Percentiles rank a stretch among this genome's conserved stretches.
phyloP scores from a whole-genome alignment of 1,140 invertebrate species.

The Uloborus diversus region DNA sequence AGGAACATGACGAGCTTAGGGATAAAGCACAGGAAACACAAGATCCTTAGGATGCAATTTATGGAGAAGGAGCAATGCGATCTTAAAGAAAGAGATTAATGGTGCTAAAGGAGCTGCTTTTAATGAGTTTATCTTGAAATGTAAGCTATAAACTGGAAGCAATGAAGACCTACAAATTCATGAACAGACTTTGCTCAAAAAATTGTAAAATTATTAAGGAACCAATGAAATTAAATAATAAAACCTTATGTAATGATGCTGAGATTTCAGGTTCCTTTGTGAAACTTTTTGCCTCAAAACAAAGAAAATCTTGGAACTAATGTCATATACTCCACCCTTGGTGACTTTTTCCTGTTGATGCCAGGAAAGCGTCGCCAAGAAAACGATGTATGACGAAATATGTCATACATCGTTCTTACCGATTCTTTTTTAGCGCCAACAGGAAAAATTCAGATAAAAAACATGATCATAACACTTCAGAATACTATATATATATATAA shows the following conservation, averaged over 20 bases:
- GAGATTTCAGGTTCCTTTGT: not conserved
- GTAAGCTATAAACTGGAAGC: constrained; percentile 9
- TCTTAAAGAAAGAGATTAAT: not conserved
- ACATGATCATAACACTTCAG: no score
- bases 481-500: no score
- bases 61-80: not conserved
- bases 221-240: constrained; percentile 2
- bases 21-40: not conserved
- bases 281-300: not conserved
- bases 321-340: no score
- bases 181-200: not conserved
- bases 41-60: not conserved
- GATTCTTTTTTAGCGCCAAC: no score
- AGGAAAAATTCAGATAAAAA: no score
- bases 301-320: not conserved
- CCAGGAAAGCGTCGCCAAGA: no score
- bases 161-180: not conserved
- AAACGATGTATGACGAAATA: no score
- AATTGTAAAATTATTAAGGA: not conserved
- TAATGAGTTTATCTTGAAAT: constrained; percentile 10
- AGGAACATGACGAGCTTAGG: not conserved
- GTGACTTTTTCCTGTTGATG: no score
- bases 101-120: not conserved
- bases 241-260: not conserved
- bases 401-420: no score